Base-by-base conservation (phyloP, 2,113 vertebrate genomes). In the Limanda limanda region DNA sequence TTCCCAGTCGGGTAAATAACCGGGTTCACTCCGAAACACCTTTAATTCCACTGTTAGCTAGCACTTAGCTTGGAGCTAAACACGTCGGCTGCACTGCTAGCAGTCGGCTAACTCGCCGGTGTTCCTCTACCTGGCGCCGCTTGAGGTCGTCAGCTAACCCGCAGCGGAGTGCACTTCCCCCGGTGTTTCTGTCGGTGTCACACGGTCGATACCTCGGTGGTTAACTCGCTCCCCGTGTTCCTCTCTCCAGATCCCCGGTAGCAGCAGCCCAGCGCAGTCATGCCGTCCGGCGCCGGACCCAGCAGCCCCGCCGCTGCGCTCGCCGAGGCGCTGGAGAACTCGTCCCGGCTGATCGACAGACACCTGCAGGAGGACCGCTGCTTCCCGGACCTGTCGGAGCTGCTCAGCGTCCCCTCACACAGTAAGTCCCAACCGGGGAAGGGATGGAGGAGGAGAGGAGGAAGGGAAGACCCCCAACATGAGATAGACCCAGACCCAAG, bases 381-480 rank as follows among this genome's bases (percentile, higher is more conserved):
- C 89, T 97, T 97, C 61, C 98, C 97, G 0, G 97, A 99, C 88
- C 94, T 99, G 48, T 97, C 96, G 0, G 97, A 98, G 74, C 91
- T 98, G 65, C 95, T 99, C 64, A 83, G 94, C 8, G 96, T 98
- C 37, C 93, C 96, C 0, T 93, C 95, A n/a, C 96, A 97, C 13
- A 96, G 98, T 97, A 71, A 95, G 96, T 85, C 4, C 0, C 4
- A n/a, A n/a, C 5, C 5, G 5, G 1, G 10, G 3, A 4, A 24
- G 4, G 6, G 27, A 42, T 21, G 0, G 13, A 35, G 17, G 5
- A 58, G 51, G 8, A 15, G 15, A 45, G n/a, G 54, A 48, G 24
- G 20, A 15, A 54, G 51, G 20, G 20, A 54, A 11, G 2, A 42
- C 40, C 12, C 40, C 40, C 40, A 42, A 42, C 12, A 42, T 12